Conservation (phyloP, 2,888 invertebrate species). For the Blera fallax region DNA sequence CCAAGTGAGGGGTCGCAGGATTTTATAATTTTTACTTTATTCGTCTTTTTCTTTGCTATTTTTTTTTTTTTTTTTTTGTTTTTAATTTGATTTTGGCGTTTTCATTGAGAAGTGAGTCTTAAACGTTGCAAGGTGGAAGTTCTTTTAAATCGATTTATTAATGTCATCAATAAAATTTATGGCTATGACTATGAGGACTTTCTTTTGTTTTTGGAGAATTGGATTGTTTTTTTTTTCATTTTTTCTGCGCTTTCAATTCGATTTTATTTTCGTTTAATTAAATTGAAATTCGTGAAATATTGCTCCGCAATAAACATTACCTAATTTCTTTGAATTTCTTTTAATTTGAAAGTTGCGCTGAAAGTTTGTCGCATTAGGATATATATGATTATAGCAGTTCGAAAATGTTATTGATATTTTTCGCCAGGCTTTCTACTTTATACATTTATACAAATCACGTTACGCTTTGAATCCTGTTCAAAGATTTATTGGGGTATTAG, state of each 20-base stretch:
- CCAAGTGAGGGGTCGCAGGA: conserved; percentile 57
- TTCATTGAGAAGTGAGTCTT: conserved; percentile 46
- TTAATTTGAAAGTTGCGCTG: conserved; percentile 56
- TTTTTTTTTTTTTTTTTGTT: too few relatives aligned
- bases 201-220: conserved; percentile 22
- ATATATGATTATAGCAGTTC: background rate
- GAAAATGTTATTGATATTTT: conserved; percentile 34
- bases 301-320: conserved; percentile 67
- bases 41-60: conserved; percentile 19
- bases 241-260: conserved; percentile 34
- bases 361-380: conserved; percentile 43
- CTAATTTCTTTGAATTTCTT: conserved; percentile 42
- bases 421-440: background rate
- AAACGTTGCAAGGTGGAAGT: conserved; percentile 59
- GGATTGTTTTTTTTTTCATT: conserved; percentile 2
- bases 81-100: conserved; percentile 24
- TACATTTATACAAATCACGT: background rate
- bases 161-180: conserved; percentile 72
- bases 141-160: conserved; percentile 71
- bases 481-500: background rate
- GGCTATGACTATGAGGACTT: conserved; percentile 55
- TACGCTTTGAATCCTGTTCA: background rate
- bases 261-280: conserved; percentile 69
- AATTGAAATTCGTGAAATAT: conserved; percentile 70
- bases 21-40: conserved; percentile 70